Evolutionary conservation across 2,888 invertebrate species (phyloP), one percentile per base, ranked within the genome.

Genomic region (Lampropteryx suffumata): DNA sequence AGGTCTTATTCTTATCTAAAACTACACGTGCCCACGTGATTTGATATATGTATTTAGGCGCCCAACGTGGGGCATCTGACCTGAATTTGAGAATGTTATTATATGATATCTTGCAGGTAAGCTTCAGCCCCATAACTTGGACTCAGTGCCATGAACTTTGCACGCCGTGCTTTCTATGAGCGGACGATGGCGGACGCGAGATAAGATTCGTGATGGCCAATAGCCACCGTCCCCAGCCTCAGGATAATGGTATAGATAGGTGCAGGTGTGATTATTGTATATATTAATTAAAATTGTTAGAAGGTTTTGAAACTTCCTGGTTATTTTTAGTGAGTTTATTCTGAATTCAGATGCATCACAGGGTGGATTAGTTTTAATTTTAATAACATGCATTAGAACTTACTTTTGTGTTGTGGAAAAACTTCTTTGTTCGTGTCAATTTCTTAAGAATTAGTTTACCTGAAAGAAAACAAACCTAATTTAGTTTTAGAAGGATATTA

Each of bases 151-250:
- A 28, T 44, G 42, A 50, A 42, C 45, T 45, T 45, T 54, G 54
- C 54, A 33, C 37, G 46, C 44, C 39, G 34, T 32, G 47, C 48
- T 54, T 51, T 54, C 43, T 35, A 27, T 39, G 37, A 44, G 21
- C 30, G 12, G 46, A 49, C 33, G 32, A 42, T 34, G 41, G 21
- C 30, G 12, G 46, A 49, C 33, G 32, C 8, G 12, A 41, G 59
- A 59, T 61, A 56, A 58, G 57, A 54, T 58, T 46, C 50, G 26
- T 51, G 56, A 61, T 52, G 55, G 54, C 50, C 55, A 49, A 54
- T 54, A 50, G 42, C 39, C 45, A 43, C 40, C 41, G 44, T 43
- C 49, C 50, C 36, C 24, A 13, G 10, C 28, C 30, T 30, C 37
- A 9, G 17, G 14, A 37, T 43, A 21, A 34, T 28, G 8, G 13